A percentile compares a stretch with the other conserved stretches of the same genome.
Evolutionary conservation across 2,888 invertebrate species (phyloP).

Genomic region (Sisyra nigra): DNA sequence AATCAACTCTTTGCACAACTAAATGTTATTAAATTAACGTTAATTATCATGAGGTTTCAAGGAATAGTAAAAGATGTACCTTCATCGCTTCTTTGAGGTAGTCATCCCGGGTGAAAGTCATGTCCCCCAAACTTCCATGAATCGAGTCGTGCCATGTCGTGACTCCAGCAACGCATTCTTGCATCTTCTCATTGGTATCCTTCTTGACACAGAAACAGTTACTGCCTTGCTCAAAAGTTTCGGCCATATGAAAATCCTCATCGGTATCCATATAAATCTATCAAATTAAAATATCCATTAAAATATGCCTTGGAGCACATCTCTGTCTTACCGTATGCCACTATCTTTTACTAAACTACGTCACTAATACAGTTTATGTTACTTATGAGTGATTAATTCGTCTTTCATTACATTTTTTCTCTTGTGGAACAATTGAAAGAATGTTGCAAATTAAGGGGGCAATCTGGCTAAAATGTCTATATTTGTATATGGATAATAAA

Average conservation of each 20-base stretch:
- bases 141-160: constrained; percentile 16
- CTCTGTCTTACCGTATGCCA: too few species aligned
- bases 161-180: constrained; percentile 4
- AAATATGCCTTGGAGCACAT: neutral
- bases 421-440: neutral
- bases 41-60: too few species aligned
- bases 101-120: constrained; percentile 71
- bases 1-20: too few species aligned
- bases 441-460: neutral
- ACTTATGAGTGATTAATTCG: too few species aligned
- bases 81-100: constrained; percentile 78
- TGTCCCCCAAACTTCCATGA: constrained; percentile 52
- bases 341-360: too few species aligned
- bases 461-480: neutral
- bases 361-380: too few species aligned
- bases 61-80: constrained; percentile 26
- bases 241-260: constrained; percentile 1
- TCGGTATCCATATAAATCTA: neutral
- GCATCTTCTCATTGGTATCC: constrained; percentile 3
- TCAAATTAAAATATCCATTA: neutral
- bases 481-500: neutral
- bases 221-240: constrained; percentile 8
- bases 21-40: too few species aligned
- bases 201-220: constrained; percentile 6
- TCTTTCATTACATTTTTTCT: too few species aligned